Evolutionary conservation across 1,140 invertebrate species (phyloP).

Genomic region (Diabrotica virgifera): DNA sequence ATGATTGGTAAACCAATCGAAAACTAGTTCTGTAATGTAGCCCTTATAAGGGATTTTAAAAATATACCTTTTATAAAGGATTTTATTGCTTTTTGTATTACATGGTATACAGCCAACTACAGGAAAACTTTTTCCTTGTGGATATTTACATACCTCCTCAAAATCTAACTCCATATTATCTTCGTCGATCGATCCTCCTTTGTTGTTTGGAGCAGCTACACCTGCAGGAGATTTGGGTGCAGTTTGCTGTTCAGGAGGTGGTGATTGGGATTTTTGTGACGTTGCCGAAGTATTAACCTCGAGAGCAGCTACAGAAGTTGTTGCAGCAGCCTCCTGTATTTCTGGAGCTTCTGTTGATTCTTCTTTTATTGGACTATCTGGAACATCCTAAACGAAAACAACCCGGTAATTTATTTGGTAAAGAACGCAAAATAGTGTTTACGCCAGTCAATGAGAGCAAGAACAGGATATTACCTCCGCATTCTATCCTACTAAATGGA

Average conservation of each 20-base stretch:
- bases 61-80: no score
- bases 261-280: constrained; percentile 35
- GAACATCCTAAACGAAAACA: constrained; percentile 23
- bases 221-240: constrained; percentile 30
- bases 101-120: no score
- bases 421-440: no score
- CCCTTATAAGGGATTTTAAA: no score
- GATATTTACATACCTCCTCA: constrained; percentile 60
- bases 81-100: no score
- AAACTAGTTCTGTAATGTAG: no score
- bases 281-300: constrained; percentile 27
- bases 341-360: constrained; percentile 18
- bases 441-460: no score
- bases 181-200: constrained; percentile 47
- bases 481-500: no score
- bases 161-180: constrained; percentile 78
- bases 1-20: no score
- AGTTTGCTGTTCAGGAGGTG: constrained; percentile 24
- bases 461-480: no score
- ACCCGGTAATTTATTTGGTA: no score
- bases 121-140: no score
- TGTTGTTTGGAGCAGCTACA: constrained; percentile 11
- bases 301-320: constrained; percentile 7
- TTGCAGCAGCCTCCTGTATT: constrained; percentile 16
- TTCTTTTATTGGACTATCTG: constrained; percentile 21